Evolutionary conservation across 1,140 invertebrate species (phyloP).

Genomic region (Druon quercuslanigerum): DNA sequence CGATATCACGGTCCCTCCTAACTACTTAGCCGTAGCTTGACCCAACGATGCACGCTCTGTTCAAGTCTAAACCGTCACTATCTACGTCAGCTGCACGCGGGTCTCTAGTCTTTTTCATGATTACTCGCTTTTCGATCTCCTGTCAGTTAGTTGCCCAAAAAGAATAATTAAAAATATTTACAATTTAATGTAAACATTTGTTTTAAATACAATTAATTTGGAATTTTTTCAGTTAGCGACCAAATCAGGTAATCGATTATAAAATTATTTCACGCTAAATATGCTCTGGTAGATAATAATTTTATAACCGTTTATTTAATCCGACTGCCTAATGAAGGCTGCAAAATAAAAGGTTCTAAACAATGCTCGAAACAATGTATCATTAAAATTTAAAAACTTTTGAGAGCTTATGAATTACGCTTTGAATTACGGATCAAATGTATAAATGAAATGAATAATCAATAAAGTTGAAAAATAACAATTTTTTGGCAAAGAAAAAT

Average conservation of each 20-base stretch:
- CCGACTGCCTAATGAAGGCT: too few species aligned
- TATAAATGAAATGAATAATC: too few species aligned
- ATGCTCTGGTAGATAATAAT: not conserved
- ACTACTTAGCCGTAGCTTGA: slow-evolving; percentile 75
- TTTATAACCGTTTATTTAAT: not conserved
- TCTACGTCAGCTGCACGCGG: slow-evolving; percentile 71
- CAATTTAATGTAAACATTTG: not conserved
- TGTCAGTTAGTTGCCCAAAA: slow-evolving; percentile 12
- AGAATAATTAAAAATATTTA: not conserved
- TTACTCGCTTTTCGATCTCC: slow-evolving; percentile 48
- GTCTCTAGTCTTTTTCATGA: slow-evolving; percentile 72
- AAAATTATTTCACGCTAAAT: slow-evolving; percentile 1
- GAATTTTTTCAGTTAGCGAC: not conserved
- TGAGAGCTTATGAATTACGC: too few species aligned
- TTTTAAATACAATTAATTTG: slow-evolving; percentile 7
- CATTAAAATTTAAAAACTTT: too few species aligned
- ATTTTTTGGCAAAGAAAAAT: too few species aligned
- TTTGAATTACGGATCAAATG: too few species aligned
- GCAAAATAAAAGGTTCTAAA: too few species aligned
- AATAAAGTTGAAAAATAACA: too few species aligned
- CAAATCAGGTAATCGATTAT: too few species aligned
- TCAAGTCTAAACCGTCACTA: slow-evolving; percentile 62
- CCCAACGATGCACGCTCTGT: slow-evolving; percentile 72
- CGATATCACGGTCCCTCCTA: slow-evolving; percentile 76
- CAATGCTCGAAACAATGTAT: too few species aligned